These are phyloP conservation scores for Lepidocolaptes lacrymiger DNA, from an alignment of 2,797 vertebrate genomes.

Conservation along the genomic window DNA sequence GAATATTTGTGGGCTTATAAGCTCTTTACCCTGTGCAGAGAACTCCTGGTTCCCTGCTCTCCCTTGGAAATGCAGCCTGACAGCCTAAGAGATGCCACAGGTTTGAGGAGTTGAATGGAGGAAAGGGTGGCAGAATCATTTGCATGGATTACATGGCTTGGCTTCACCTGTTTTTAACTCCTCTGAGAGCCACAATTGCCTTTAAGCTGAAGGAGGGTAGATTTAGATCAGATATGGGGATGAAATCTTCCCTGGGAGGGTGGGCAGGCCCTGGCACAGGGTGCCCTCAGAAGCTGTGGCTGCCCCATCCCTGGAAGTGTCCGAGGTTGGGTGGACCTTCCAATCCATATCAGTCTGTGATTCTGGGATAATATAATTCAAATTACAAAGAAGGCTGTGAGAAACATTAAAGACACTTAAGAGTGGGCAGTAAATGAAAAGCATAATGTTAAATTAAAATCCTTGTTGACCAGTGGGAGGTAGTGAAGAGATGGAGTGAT, in stretches of 20 bases:
- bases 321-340: neutral
- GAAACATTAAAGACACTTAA: neutral
- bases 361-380: neutral
- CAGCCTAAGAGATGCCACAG: neutral
- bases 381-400: neutral
- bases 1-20: neutral
- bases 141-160: neutral
- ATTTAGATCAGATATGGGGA: rapidly evolving
- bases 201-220: neutral
- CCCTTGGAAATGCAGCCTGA: neutral
- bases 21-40: neutral
- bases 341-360: neutral
- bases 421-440: neutral
- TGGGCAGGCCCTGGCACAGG: neutral
- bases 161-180: neutral
- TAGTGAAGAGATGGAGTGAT: neutral
- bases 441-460: neutral
- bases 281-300: neutral
- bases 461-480: neutral
- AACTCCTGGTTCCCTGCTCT: neutral
- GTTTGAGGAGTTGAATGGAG: neutral
- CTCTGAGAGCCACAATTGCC: neutral
- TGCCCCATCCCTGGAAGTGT: neutral
- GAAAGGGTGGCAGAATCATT: neutral
- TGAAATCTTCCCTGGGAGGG: neutral